Evolutionary conservation across 1,140 invertebrate species (phyloP).

Genomic region (Steinernema feltiae): DNA sequence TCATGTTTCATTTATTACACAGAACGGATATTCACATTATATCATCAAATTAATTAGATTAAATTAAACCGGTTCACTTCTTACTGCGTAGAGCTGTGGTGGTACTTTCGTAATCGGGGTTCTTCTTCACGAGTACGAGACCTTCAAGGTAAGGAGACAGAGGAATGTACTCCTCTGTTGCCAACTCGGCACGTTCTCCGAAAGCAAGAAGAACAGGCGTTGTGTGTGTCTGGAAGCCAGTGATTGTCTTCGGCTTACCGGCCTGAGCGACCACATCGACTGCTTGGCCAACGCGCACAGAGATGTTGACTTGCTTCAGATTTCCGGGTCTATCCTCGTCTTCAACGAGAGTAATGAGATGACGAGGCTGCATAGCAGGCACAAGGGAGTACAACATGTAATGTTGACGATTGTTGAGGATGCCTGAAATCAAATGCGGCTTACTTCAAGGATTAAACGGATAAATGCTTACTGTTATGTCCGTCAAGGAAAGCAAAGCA

Average conservation of each 20-base stretch:
- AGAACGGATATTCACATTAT: too few species aligned
- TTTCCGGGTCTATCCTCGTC: slow-evolving; percentile 60
- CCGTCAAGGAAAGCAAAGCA: slow-evolving; percentile 90
- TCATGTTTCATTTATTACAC: too few species aligned
- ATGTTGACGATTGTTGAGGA: slow-evolving; percentile 68
- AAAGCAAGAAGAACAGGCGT: slow-evolving; percentile 92
- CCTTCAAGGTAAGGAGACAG: slow-evolving; percentile 96
- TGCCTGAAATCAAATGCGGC: neutral
- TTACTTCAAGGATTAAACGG: neutral
- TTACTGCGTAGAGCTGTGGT: neutral
- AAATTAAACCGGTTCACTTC: neutral
- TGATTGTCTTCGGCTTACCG: slow-evolving; percentile 98
- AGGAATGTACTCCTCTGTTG: slow-evolving; percentile 92
- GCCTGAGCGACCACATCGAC: slow-evolving; percentile 99
- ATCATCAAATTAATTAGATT: too few species aligned
- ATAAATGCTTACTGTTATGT: slow-evolving; percentile 74
- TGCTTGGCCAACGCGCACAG: slow-evolving; percentile 93
- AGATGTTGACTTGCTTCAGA: slow-evolving; percentile 82
- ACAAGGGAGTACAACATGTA: slow-evolving; percentile 91
- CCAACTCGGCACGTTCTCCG: slow-evolving; percentile 93
- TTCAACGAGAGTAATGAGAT: slow-evolving; percentile 99
- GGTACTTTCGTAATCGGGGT: slow-evolving; percentile 66
- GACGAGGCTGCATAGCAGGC: slow-evolving; percentile 93
- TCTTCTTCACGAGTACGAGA: slow-evolving; percentile 95
- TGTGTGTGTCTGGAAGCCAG: slow-evolving; percentile 97